Evolutionary conservation across 2,113 vertebrate species (phyloP), one percentile per base, ranked within the genome.

Genomic region (Hippolais icterina): DNA sequence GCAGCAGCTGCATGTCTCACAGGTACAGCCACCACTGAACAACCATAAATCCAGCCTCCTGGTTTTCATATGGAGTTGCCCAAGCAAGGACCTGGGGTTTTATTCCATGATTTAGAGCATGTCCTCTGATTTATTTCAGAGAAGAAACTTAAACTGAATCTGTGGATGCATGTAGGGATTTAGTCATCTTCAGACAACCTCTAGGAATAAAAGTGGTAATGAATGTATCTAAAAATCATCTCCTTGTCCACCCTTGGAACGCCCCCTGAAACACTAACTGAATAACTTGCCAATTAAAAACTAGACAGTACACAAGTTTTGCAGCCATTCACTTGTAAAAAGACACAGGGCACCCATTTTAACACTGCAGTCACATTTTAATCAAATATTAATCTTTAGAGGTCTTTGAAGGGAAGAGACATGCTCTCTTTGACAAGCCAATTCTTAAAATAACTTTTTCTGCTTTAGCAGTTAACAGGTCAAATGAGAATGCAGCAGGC

Each of bases 321-420:
- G 47, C 68, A 75, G 49, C 57, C 29, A 37, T 59, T 78, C 35
- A 76, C 77, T 92, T 88, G 90, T 53, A 94, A 91, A 90, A 89
- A 91, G 83, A 96, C 76, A 95, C 71, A 54, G 44, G 41, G 69
- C 61, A 87, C 59, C 42, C 87, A 59, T 89, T 91, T 97, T 86
- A 92, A 97, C 79, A 71, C 90, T 94, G 78, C 86, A 87, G 56
- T 72, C 69, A 90, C 29, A 71, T 88, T 96, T 96, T 92, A 96
- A 96, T 95, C n/a, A 95, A 94, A 83, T 64, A 79, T 61, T 84
- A 68, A 93, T 54, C 50, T 65, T 68, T 39, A 78, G 52, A 94
- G 50, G 31, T 76, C 68, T 92, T 47, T 70, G 77, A 94, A 93
- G 52, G 39, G 42, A 90, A 35, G 24, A 86, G 44, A 68, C 68